A percentile compares a stretch with the other conserved stretches of the same genome.
Evolutionary conservation across 2,113 vertebrate species (phyloP).

Genomic region (Lampris incognitus): DNA sequence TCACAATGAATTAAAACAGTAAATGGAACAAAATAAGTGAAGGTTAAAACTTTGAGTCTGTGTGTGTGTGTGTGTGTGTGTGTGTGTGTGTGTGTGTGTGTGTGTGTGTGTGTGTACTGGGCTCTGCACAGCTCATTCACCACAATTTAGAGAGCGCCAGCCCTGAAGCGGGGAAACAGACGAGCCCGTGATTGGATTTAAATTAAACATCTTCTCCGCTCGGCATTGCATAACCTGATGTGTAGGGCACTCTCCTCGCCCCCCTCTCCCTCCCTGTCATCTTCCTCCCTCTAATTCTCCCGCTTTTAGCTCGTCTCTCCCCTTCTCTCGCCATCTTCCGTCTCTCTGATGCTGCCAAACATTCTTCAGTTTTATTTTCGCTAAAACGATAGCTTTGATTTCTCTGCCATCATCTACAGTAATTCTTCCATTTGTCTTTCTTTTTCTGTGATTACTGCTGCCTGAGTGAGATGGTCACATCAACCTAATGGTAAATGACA

Average conservation of each 20-base stretch:
- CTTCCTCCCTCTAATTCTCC: conserved; percentile 23
- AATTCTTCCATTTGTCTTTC: too few relatives aligned
- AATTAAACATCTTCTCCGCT: conserved; percentile 73
- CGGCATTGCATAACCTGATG: conserved; percentile 56
- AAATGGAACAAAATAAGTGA: conserved; percentile 57
- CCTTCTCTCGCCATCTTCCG: conserved; percentile 4
- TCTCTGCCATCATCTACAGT: neutral
- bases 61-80: neutral
- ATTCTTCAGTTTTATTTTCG: neutral
- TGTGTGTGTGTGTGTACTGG: neutral
- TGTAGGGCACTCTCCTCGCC: conserved; percentile 31
- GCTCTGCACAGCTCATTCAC: conserved; percentile 57
- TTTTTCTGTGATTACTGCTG: too few relatives aligned
- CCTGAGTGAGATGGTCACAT: too few relatives aligned
- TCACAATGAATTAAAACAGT: conserved; percentile 34
- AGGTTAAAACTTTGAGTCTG: neutral
- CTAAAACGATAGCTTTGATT: too few relatives aligned
- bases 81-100: neutral
- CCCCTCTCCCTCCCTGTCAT: conserved; percentile 14
- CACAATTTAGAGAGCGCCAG: conserved; percentile 51
- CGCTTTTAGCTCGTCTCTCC: conserved; percentile 13
- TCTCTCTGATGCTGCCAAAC: conserved; percentile 1
- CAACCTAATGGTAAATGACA: too few relatives aligned
- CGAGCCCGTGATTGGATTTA: conserved; percentile 71
- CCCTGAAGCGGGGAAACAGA: conserved; percentile 56